These are phyloP conservation scores for Parapristionchus giblindavisi DNA, from an alignment of 2,888 invertebrate species.

Conservation along the genomic window DNA sequence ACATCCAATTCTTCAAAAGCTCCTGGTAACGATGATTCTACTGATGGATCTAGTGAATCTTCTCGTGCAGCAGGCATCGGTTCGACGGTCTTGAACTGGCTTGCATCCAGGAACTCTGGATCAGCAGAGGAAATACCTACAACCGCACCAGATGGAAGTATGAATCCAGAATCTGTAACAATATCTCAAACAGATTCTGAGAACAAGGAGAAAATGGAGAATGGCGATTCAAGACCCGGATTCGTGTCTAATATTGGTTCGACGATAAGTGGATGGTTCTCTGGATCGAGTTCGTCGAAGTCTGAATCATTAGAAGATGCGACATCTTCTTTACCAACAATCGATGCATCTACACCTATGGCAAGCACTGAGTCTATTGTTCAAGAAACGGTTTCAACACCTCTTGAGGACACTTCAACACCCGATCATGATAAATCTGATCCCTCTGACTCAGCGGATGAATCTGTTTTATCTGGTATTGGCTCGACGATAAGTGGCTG, in stretches of 20 bases:
- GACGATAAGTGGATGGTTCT: neutral
- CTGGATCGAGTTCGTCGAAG: neutral
- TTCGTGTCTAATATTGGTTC: neutral
- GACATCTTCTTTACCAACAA: neutral
- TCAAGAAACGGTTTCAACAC: neutral
- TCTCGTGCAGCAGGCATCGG: neutral
- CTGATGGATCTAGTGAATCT: neutral
- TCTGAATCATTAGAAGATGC: neutral
- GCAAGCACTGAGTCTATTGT: neutral
- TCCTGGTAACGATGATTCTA: neutral
- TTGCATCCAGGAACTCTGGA: neutral
- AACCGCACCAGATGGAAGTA: neutral
- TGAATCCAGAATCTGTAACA: neutral
- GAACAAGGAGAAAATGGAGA: neutral
- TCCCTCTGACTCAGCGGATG: neutral
- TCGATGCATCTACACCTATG: neutral
- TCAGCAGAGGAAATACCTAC: neutral
- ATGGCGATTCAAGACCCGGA: neutral
- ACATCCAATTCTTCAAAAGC: neutral
- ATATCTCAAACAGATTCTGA: neutral
- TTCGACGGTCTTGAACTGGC: slow-evolving; percentile 8
- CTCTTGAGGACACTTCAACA: neutral
- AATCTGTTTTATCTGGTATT: neutral
- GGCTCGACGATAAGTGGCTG: neutral
- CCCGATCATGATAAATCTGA: neutral